Evolutionary conservation across 2,113 vertebrate genomes (phyloP).

Genomic region (Zapornia atra): DNA sequence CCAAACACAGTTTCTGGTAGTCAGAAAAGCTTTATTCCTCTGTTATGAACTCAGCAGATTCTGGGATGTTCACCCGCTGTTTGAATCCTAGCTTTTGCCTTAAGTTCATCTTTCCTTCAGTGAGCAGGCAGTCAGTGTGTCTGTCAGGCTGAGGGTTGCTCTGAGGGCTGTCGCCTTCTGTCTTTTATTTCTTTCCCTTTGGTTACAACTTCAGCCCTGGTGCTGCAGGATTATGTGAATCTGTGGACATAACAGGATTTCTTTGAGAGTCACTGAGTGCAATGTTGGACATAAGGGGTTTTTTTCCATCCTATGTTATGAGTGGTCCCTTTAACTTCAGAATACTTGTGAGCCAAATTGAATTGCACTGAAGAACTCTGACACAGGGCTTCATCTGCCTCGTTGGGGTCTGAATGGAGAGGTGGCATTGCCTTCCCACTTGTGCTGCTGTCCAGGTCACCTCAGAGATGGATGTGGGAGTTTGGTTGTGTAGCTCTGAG

Average conservation of each 20-base stretch:
- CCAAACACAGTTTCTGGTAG: not conserved
- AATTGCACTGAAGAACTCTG: not conserved
- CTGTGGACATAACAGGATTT: not conserved
- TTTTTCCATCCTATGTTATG: not conserved
- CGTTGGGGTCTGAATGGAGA: rapidly evolving
- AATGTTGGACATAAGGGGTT: rapidly evolving
- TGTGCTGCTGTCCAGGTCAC: not conserved
- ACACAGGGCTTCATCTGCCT: not conserved
- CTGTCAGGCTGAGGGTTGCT: not conserved
- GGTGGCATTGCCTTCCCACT: not conserved
- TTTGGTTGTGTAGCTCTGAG: not conserved
- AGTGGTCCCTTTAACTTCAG: not conserved
- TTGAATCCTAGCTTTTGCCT: not conserved
- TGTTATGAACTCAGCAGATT: not conserved
- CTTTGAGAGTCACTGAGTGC: not conserved
- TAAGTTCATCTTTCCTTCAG: not conserved
- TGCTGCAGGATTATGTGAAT: not conserved
- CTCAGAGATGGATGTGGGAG: not conserved
- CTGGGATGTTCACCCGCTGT: not conserved
- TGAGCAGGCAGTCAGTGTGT: not conserved
- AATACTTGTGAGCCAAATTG: not conserved
- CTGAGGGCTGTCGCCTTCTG: rapidly evolving
- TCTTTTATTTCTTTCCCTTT: not conserved
- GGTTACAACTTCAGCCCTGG: not conserved
- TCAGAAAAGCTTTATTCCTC: not conserved